Percentiles rank a stretch among this genome's conserved stretches.
These are phyloP conservation scores for Onychostoma macrolepis DNA, from an alignment of 2,113 vertebrate species.

Conservation along the genomic window DNA sequence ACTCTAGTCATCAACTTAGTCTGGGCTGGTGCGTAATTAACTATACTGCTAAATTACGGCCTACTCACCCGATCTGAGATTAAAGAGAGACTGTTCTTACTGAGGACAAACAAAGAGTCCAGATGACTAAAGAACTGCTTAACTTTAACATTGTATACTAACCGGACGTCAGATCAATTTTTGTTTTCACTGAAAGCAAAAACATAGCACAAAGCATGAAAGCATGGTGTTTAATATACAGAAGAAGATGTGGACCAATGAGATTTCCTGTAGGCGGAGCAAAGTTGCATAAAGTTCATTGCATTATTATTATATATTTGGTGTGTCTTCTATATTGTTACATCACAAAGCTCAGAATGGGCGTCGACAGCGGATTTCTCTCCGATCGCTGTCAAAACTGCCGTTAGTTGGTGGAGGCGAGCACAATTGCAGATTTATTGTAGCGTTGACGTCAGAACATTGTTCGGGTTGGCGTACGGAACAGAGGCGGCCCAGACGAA, in stretches of 20 bases:
- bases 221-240: neutral
- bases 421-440: conserved; percentile 65
- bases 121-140: neutral
- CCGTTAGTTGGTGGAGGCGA: neutral
- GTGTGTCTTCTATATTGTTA: neutral
- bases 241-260: too few species aligned
- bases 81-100: conserved; percentile 70
- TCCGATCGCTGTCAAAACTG: neutral
- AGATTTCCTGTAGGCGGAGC: neutral
- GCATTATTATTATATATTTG: neutral
- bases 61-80: conserved; percentile 75
- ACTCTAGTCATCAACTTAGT: conserved; percentile 17
- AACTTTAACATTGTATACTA: neutral
- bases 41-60: conserved; percentile 82
- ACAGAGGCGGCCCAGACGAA: conserved; percentile 62
- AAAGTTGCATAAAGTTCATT: neutral
- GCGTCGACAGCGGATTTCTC: neutral
- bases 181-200: neutral
- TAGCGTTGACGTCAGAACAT: conserved; percentile 62
- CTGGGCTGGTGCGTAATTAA: conserved; percentile 37
- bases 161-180: neutral
- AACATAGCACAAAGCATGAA: neutral
- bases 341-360: conserved; percentile 64
- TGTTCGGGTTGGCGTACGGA: conserved; percentile 37
- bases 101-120: conserved; percentile 45